Percentiles rank a stretch among this genome's conserved stretches.
Evolutionary conservation across 2,888 invertebrate species (phyloP).

Genomic region (Elysia crispata): DNA sequence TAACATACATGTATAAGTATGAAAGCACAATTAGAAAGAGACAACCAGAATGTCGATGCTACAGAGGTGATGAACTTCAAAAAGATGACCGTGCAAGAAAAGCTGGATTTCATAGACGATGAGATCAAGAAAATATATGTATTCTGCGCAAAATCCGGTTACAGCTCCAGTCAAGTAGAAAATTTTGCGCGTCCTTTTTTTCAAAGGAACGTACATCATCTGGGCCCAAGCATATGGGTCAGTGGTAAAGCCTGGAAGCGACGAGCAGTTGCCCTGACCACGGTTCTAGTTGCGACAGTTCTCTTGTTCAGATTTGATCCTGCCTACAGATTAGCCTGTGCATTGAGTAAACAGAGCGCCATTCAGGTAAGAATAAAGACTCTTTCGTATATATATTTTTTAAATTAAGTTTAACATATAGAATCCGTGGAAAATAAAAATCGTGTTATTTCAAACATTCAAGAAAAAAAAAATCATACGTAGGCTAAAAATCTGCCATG

Average conservation of each 20-base stretch:
- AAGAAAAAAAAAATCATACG: no score
- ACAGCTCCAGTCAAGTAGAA: slow-evolving; percentile 59
- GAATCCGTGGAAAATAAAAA: no score
- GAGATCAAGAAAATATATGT: slow-evolving; percentile 62
- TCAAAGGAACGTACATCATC: background rate
- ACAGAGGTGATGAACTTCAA: background rate
- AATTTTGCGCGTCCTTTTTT: slow-evolving; percentile 57
- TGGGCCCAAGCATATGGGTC: slow-evolving; percentile 40
- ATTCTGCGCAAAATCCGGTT: slow-evolving; percentile 61
- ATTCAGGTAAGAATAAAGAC: slow-evolving; percentile 42
- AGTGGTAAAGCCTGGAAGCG: slow-evolving; percentile 53
- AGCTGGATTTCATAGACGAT: slow-evolving; percentile 58
- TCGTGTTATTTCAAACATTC: no score
- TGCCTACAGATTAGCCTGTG: slow-evolving; percentile 49
- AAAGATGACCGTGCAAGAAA: slow-evolving; percentile 57
- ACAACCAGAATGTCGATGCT: no score
- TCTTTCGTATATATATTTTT: no score
- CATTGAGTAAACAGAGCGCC: slow-evolving; percentile 50
- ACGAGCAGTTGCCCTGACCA: slow-evolving; percentile 38
- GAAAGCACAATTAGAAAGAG: no score
- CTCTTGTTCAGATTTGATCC: slow-evolving; percentile 54
- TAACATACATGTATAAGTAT: no score
- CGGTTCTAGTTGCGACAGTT: slow-evolving; percentile 49
- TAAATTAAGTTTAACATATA: no score
- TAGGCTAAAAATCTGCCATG: no score